Evolutionary conservation across 2,888 invertebrate genomes (phyloP).

Genomic region (Eristalis arbustorum): DNA sequence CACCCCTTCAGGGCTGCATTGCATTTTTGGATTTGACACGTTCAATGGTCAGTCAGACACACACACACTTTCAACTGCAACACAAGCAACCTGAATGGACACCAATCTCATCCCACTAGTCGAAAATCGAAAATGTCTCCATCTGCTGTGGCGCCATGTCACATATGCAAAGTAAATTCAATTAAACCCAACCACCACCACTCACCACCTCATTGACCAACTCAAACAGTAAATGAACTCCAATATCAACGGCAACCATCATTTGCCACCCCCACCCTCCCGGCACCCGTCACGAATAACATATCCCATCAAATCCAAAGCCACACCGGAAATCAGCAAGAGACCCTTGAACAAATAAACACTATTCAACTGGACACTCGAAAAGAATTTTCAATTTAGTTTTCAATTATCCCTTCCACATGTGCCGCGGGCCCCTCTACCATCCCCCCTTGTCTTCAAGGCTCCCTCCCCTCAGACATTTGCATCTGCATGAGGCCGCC

Average conservation of each 20-base stretch:
- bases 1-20: too few species aligned
- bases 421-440: neutral
- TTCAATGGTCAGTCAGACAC: too few species aligned
- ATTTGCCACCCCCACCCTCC: too few species aligned
- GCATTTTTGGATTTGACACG: too few species aligned
- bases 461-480: neutral
- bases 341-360: neutral
- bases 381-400: slow-evolving; percentile 57
- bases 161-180: neutral
- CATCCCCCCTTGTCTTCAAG: neutral
- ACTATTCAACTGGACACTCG: slow-evolving; percentile 42
- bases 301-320: neutral
- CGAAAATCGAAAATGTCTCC: neutral
- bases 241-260: neutral
- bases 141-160: neutral
- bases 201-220: neutral
- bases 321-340: neutral
- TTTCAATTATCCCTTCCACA: slow-evolving; percentile 57
- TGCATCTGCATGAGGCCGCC: neutral
- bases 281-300: neutral
- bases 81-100: too few species aligned
- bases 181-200: neutral
- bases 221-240: neutral
- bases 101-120: neutral
- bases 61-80: too few species aligned